These are phyloP conservation scores for Epistrophella euchroma DNA, from an alignment of 2,888 invertebrate species.

Conservation along the genomic window DNA sequence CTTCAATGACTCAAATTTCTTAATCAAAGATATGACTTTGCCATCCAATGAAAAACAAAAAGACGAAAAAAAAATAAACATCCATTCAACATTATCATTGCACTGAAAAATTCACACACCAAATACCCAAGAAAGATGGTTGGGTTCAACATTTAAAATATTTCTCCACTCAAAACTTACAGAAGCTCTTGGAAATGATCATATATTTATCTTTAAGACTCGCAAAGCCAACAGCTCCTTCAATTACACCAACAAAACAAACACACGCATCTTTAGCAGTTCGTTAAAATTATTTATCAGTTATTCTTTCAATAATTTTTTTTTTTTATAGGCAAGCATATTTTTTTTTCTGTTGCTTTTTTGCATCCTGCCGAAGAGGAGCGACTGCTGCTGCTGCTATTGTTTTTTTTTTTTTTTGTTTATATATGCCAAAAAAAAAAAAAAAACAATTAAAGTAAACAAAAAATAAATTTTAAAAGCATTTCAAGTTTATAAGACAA, in stretches of 20 bases:
- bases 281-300: constrained; percentile 72
- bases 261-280: constrained; percentile 31
- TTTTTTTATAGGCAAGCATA: neutral
- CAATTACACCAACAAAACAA: constrained; percentile 63
- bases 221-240: constrained; percentile 45
- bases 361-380: neutral
- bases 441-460: constrained; percentile 63
- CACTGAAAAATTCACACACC: neutral
- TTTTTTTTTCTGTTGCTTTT: neutral
- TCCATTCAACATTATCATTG: constrained; percentile 45
- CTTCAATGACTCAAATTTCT: constrained; percentile 40
- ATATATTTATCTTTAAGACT: constrained; percentile 70
- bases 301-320: constrained; percentile 59
- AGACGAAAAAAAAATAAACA: neutral
- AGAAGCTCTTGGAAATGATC: constrained; percentile 69
- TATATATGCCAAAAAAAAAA: neutral
- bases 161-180: constrained; percentile 70
- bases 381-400: neutral
- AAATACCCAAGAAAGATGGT: neutral
- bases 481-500: constrained; percentile 49
- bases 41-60: neutral
- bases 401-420: neutral
- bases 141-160: constrained; percentile 53
- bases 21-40: constrained; percentile 14
- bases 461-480: constrained; percentile 72